These are phyloP conservation scores for Todiramphus chloris DNA, from an alignment of 2,113 vertebrate species.

Conservation along the genomic window DNA sequence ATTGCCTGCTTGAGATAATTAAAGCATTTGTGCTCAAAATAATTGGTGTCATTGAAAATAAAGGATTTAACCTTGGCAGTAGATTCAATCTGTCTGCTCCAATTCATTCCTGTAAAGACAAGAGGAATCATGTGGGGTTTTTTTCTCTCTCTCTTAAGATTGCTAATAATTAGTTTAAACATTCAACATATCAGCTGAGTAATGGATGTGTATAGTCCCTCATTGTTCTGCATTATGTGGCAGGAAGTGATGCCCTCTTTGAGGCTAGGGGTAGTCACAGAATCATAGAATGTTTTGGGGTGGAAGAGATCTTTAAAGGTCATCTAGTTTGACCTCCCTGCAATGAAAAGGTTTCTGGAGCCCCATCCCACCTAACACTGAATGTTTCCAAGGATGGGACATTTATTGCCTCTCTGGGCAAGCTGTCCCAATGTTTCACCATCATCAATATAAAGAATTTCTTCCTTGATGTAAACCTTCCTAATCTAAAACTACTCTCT, in stretches of 20 bases:
- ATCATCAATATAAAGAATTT: too few species aligned
- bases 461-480: too few species aligned
- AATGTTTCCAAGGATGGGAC: too few species aligned
- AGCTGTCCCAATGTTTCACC: too few species aligned
- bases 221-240: background rate
- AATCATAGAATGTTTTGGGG: background rate
- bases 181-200: slow-evolving; percentile 25
- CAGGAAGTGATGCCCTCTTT: background rate
- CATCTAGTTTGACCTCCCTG: too few species aligned
- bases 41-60: slow-evolving; percentile 66
- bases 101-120: slow-evolving; percentile 39
- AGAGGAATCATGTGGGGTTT: background rate
- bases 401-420: too few species aligned
- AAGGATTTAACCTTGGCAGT: slow-evolving; percentile 63
- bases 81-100: slow-evolving; percentile 52
- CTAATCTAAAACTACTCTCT: too few species aligned
- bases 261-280: background rate
- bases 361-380: too few species aligned
- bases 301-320: background rate
- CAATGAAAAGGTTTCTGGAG: too few species aligned
- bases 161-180: slow-evolving; percentile 37
- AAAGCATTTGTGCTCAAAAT: slow-evolving; percentile 68
- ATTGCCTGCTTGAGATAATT: slow-evolving; percentile 67
- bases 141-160: background rate
- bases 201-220: background rate